Base-by-base conservation (phyloP, 1,140 invertebrate species). In the Solenopsis fugax region DNA sequence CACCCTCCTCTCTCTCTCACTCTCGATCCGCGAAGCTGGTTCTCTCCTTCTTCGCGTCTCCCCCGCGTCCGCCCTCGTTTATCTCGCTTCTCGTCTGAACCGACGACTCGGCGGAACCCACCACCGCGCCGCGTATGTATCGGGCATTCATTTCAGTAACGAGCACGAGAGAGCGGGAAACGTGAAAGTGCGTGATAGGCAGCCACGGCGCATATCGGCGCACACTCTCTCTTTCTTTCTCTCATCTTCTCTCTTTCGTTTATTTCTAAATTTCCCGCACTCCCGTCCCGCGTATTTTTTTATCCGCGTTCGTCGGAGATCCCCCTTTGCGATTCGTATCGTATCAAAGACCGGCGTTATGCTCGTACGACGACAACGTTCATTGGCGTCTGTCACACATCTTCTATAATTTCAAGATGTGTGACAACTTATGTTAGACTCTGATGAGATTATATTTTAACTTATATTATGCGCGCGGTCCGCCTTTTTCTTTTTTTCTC, bases 61-160 rank as follows among this genome's bases (percentile, higher is more conserved):
- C 50, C 62, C 50, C 52, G 56, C 45, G 80, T 54, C 52, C 71
- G 37, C 45, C 34, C 73, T 52, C 75, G 78, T 86, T 76, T 65
- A 77, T 90, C 88, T 87, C 87, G 41, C 54, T 85, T 52, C 21
- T 76, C 82, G 18, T 72, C 52, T 45, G 50, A 16, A 34, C 50
- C 52, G 41, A 88, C 56, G 87, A 73, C 69, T 84, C 80, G 69
- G 41, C 52, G 18, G 18, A 84, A 84, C 54, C 69, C 54, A 62
- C 65, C 78, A 72, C 56, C 67, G 64, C 54, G 41, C 41, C 41
- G 41, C 64, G 85, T 81, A 64, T 85, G 72, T 77, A 85, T 85
- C 73, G 52, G 65, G 76, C 77, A 81, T 86, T 86, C 85, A 86
- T 86, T 65, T 67, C 48, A 89, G 77, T 71, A 89, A 90, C 50